These are phyloP conservation scores for Trachelipus rathkii DNA, from an alignment of 1,140 invertebrate genomes.

Conservation along the genomic window DNA sequence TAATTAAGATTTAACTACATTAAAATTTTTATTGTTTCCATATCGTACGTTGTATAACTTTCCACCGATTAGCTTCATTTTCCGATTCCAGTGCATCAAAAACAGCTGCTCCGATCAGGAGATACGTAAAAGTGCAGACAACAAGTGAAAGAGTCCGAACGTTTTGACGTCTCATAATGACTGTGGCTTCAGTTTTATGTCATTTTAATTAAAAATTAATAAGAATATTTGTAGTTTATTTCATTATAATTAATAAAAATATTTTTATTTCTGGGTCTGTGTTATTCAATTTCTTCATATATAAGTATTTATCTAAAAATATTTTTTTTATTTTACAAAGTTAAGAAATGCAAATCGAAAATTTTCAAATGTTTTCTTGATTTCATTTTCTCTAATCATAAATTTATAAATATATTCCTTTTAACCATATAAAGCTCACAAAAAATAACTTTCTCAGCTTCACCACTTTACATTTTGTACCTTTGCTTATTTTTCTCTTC, in stretches of 20 bases:
- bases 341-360: background rate
- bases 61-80: conserved; percentile 61
- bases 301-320: background rate
- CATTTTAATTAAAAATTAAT: background rate
- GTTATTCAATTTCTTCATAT: conserved; percentile 7
- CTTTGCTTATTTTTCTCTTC: too few species aligned
- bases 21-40: too few species aligned
- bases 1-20: too few species aligned
- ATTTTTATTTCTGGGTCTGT: background rate
- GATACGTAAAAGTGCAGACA: conserved; percentile 97
- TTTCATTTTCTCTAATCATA: too few species aligned
- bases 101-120: conserved; percentile 96
- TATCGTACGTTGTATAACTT: conserved; percentile 6
- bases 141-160: conserved; percentile 96
- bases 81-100: conserved; percentile 97
- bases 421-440: too few species aligned
- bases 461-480: too few species aligned
- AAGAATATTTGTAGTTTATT: background rate
- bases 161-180: conserved; percentile 69
- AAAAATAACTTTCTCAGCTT: too few species aligned
- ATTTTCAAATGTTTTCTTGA: too few species aligned
- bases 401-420: too few species aligned
- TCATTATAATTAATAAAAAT: background rate
- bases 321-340: background rate
- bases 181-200: conserved; percentile 31